Percentiles rank a stretch among this genome's conserved stretches.
phyloP scores from a whole-genome alignment of 1,140 invertebrate genomes.

The Leptopilina clavipes region DNA sequence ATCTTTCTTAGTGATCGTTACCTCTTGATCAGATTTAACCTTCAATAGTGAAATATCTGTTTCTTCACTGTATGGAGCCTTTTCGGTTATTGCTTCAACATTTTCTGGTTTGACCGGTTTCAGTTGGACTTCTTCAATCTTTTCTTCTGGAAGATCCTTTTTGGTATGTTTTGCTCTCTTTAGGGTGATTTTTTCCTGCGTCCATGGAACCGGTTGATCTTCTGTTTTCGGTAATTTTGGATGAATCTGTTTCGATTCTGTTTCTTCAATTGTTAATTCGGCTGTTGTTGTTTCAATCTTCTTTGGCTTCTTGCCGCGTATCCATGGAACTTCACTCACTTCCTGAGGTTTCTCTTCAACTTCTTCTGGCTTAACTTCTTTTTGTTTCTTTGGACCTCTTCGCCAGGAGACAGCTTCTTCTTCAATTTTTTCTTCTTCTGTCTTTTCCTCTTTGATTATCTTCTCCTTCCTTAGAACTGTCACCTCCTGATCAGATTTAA shows the following conservation, averaged over 20 bases:
- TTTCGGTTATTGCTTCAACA: constrained; percentile 41
- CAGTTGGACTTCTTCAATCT: constrained; percentile 63
- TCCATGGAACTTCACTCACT: constrained; percentile 37
- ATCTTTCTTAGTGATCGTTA: constrained; percentile 24
- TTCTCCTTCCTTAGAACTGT: constrained; percentile 34
- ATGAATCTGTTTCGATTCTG: background rate
- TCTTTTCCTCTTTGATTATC: constrained; percentile 39
- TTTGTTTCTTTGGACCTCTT: background rate
- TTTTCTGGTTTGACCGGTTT: constrained; percentile 68
- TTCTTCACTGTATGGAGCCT: background rate
- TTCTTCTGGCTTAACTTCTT: constrained; percentile 21
- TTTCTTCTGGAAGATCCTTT: constrained; percentile 57
- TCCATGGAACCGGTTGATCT: constrained; percentile 60
- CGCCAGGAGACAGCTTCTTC: background rate
- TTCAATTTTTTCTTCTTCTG: constrained; percentile 17
- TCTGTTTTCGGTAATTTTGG: background rate
- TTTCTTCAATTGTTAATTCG: too few relatives aligned
- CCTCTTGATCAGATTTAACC: constrained; percentile 36
- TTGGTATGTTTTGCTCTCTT: constrained; percentile 60
- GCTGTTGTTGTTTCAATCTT: constrained; percentile 10
- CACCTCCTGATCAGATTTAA: constrained; percentile 51
- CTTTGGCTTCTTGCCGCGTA: constrained; percentile 50
- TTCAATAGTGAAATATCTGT: constrained; percentile 20
- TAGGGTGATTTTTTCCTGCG: constrained; percentile 62
- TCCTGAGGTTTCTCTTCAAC: constrained; percentile 37